Evolutionary conservation across 2,888 invertebrate species (phyloP).

Genomic region (Cheilosia soror): DNA sequence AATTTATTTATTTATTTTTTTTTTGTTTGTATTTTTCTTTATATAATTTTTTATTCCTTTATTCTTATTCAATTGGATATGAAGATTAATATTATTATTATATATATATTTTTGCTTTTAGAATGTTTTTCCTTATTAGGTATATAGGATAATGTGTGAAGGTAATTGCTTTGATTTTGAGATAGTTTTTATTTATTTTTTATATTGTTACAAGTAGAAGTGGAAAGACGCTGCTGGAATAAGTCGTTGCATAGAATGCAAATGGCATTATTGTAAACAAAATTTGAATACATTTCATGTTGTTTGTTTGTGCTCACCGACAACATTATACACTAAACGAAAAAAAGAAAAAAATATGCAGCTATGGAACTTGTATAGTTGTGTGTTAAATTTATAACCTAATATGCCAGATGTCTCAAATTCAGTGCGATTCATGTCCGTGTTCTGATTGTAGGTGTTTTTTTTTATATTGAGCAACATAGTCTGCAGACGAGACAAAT

Average conservation of each 20-base stretch:
- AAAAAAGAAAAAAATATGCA: conserved; percentile 21
- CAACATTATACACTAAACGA: conserved; percentile 39
- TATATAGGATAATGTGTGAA: conserved; percentile 34
- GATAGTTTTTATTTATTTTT: neutral
- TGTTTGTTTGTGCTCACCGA: conserved; percentile 65
- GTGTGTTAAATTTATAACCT: neutral
- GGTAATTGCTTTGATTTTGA: conserved; percentile 48
- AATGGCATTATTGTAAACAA: conserved; percentile 6
- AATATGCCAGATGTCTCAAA: conserved; percentile 30
- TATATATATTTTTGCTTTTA: conserved; percentile 35
- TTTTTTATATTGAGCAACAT: conserved; percentile 50
- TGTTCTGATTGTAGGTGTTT: neutral
- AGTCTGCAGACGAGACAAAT: conserved; percentile 30
- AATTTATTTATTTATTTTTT: neutral
- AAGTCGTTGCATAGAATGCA: conserved; percentile 10
- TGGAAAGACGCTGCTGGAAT: conserved; percentile 23
- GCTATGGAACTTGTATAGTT: conserved; percentile 20
- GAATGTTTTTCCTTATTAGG: conserved; percentile 16
- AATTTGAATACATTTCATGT: conserved; percentile 9
- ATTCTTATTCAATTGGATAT: conserved; percentile 39
- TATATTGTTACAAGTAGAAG: conserved; percentile 31
- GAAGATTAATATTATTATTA: conserved; percentile 28
- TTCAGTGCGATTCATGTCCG: conserved; percentile 19
- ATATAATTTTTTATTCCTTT: conserved; percentile 1
- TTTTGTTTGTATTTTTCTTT: conserved; percentile 26